phyloP scores from a whole-genome alignment of 2,888 invertebrate species.

The Lasioglossum figueresi region DNA sequence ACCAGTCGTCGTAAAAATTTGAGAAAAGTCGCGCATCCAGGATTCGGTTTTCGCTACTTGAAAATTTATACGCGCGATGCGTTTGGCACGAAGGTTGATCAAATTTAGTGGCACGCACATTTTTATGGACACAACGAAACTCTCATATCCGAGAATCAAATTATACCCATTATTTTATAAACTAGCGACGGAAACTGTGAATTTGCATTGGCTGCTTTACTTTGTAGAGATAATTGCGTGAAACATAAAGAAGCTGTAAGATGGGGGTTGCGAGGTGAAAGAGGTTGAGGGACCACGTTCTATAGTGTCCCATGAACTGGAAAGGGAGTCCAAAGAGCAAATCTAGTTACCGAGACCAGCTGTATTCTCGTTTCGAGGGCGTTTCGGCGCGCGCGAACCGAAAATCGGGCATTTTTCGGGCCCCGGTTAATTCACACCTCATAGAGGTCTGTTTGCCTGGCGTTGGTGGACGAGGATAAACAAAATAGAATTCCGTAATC shows the following conservation, averaged over 20 bases:
- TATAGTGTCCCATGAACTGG: background rate
- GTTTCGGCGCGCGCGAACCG: slow-evolving; percentile 24
- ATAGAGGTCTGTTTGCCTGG: slow-evolving; percentile 68
- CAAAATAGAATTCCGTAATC: slow-evolving; percentile 59
- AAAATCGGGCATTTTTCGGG: slow-evolving; percentile 70
- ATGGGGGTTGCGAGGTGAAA: background rate
- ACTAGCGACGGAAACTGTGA: background rate
- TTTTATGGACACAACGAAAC: background rate
- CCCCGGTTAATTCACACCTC: slow-evolving; percentile 76
- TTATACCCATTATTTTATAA: background rate
- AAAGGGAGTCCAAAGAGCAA: background rate
- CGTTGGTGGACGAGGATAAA: slow-evolving; percentile 55
- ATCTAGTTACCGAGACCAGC: slow-evolving; percentile 5
- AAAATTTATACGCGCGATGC: background rate
- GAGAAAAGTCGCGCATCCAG: background rate
- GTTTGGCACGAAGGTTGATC: background rate
- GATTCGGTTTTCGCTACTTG: background rate
- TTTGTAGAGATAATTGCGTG: background rate
- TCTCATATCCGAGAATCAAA: background rate
- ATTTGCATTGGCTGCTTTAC: background rate
- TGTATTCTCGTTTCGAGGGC: background rate
- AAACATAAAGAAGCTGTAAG: background rate
- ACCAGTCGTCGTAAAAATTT: background rate
- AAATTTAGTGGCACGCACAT: background rate
- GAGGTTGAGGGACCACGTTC: background rate